Evolutionary conservation across 2,113 vertebrate genomes (phyloP).

Genomic region (Elephas maximus): DNA sequence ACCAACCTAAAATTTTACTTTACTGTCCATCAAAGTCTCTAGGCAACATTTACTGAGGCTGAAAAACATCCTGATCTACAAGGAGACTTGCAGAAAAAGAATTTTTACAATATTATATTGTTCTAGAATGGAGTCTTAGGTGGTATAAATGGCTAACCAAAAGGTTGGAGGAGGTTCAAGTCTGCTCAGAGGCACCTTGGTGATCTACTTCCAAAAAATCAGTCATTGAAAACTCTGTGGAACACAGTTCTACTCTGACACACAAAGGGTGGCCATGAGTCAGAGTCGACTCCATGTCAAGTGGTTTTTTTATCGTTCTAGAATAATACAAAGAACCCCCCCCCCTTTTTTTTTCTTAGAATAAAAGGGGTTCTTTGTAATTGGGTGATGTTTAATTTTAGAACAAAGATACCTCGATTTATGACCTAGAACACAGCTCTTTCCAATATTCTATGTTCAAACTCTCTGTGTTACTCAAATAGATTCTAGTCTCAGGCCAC

Average conservation of each 20-base stretch:
- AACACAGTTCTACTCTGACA: too few relatives aligned
- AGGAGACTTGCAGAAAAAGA: conserved; percentile 35
- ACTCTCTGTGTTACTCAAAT: not conserved
- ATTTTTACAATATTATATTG: not conserved
- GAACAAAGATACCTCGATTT: conserved; percentile 16
- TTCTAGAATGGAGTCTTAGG: not conserved
- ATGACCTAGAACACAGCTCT: not conserved
- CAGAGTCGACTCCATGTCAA: too few relatives aligned
- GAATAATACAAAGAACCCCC: not conserved
- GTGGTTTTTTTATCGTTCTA: not conserved
- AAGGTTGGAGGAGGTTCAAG: too few relatives aligned
- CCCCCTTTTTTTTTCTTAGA: not conserved
- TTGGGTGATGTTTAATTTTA: conserved; percentile 27
- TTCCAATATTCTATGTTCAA: not conserved
- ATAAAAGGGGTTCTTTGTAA: not conserved
- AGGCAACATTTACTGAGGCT: not conserved
- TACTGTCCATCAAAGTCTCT: not conserved
- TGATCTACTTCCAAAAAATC: too few relatives aligned
- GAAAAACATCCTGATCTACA: not conserved
- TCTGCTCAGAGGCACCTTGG: too few relatives aligned
- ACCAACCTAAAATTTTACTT: conserved; percentile 23
- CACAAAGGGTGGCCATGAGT: too few relatives aligned
- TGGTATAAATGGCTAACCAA: too few relatives aligned
- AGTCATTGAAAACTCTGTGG: too few relatives aligned
- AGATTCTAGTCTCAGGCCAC: not conserved